A percentile compares a stretch with the other conserved stretches of the same genome.
These are phyloP conservation scores for Zaprionus africanus DNA, from an alignment of 1,140 invertebrate species.

Conservation along the genomic window DNA sequence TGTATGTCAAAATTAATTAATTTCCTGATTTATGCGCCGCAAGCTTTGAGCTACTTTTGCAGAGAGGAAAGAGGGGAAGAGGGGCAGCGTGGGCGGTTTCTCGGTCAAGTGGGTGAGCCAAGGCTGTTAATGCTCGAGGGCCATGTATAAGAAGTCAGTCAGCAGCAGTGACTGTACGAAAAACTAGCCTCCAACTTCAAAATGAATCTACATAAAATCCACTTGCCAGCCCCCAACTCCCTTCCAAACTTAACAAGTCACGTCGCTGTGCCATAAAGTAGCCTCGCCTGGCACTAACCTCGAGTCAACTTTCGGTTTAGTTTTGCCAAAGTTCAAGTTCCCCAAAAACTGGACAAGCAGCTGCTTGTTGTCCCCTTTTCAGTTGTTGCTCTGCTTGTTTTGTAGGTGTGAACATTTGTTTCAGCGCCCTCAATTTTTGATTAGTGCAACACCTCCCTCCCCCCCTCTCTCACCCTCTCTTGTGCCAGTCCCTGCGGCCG, in stretches of 20 bases:
- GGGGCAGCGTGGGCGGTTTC: conserved; percentile 3
- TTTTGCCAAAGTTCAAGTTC: conserved; percentile 57
- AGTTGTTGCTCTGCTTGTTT: conserved; percentile 27
- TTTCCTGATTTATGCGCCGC: conserved; percentile 81
- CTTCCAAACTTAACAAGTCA: conserved; percentile 56
- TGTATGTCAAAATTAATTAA: conserved; percentile 84
- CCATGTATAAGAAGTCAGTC: conserved; percentile 1
- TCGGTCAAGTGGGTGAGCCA: conserved; percentile 31
- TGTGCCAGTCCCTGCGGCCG: conserved; percentile 8
- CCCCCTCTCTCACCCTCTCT: not conserved
- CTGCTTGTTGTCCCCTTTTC: conserved; percentile 36
- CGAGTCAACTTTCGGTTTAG: conserved; percentile 45
- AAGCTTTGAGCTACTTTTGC: conserved; percentile 54
- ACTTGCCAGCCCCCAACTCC: not conserved
- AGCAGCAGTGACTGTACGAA: too few relatives aligned
- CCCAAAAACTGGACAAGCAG: conserved; percentile 47
- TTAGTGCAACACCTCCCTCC: conserved; percentile 23
- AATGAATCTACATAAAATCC: not conserved
- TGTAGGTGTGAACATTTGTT: conserved; percentile 76
- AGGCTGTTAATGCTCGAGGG: conserved; percentile 33
- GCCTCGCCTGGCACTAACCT: conserved; percentile 36
- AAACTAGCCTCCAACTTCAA: too few relatives aligned
- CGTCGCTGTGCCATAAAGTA: conserved; percentile 58
- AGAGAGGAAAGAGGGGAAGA: too few relatives aligned
- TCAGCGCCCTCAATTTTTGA: conserved; percentile 59